phyloP scores from a whole-genome alignment of 1,140 invertebrate species.

The Cyclargus thomasi region DNA sequence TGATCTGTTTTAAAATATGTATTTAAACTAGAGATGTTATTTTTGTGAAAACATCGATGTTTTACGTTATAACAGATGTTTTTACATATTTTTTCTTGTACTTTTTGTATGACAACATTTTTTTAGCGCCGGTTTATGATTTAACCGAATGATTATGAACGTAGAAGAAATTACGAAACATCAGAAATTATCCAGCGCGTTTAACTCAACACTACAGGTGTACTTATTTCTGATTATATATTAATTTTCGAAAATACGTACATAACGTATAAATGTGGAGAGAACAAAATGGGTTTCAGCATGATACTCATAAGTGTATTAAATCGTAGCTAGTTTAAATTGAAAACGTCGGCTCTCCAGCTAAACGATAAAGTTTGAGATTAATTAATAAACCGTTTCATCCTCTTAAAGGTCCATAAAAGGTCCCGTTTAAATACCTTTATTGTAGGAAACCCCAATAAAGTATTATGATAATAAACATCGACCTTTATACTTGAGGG shows the following conservation, averaged over 20 bases:
- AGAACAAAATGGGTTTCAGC: no score
- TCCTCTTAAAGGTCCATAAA: background rate
- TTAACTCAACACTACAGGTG: no score
- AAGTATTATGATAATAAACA: slow-evolving; percentile 8
- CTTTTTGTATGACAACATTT: background rate
- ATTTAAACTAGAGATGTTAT: slow-evolving; percentile 18
- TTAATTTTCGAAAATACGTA: background rate
- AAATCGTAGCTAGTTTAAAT: background rate
- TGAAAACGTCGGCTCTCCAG: background rate
- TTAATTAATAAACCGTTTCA: slow-evolving; percentile 8
- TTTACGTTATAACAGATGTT: background rate
- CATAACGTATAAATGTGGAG: no score
- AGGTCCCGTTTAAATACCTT: background rate
- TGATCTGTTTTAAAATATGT: slow-evolving; percentile 36
- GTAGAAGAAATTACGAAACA: background rate
- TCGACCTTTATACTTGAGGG: background rate
- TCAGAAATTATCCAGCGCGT: no score
- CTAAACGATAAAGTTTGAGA: background rate
- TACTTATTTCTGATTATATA: no score
- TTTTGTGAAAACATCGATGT: background rate
- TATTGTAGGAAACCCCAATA: background rate
- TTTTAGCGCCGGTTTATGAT: background rate
- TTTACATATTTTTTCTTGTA: background rate
- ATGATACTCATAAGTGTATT: no score
- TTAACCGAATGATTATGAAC: background rate